Base-by-base conservation (phyloP, 2,113 vertebrate species). In the Epinephelus cyanopodus region DNA sequence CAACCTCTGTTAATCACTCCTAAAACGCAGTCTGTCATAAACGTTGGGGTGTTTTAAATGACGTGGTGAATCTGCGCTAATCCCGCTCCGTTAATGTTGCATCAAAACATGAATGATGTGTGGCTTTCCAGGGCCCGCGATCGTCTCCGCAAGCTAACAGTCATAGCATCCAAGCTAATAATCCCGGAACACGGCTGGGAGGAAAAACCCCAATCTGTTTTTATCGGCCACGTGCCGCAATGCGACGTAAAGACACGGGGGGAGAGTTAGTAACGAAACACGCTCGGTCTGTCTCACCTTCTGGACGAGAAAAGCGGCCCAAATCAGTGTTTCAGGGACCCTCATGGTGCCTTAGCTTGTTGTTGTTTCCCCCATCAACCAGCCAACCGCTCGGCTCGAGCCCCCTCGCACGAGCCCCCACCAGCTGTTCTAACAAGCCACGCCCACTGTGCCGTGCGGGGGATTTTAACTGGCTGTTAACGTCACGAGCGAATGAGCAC, bases 291-390 rank as follows among this genome's bases (percentile, higher is more conserved):
- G 13, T 82, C 92, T 92, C 81, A 95, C 95, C 95, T 95, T 89
- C 5, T 94, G 92, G 54, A 94, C 62, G 71, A 95, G 72, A 70
- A 96, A 73, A 77, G 77, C 90, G 63, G 89, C 87, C 91, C 92
- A 95, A 23, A 95, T 42, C 84, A 95, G 89, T 79, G 87, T 91
- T 79, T 85, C 66, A 21, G 81, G 79, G 80, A 91, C 82, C 82
- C 92, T 94, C 95, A 96, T 95, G 82, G 78, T 89, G 88, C 42
- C 83, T 84, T 84, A 86, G 91, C 79, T 84, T 90, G 84, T 84
- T 93, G 85, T 92, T 92, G 83, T 93, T 84, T 90, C 79, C 89
- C 65, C 89, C 90, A 91, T 87, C 79, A 60, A 91, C 74, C 67
- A 66, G 86, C 75, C 78, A 52, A 74, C 62, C 42, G 60, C 60